These are phyloP conservation scores for Takifugu flavidus DNA, from an alignment of 2,113 vertebrate species.

Conservation along the genomic window DNA sequence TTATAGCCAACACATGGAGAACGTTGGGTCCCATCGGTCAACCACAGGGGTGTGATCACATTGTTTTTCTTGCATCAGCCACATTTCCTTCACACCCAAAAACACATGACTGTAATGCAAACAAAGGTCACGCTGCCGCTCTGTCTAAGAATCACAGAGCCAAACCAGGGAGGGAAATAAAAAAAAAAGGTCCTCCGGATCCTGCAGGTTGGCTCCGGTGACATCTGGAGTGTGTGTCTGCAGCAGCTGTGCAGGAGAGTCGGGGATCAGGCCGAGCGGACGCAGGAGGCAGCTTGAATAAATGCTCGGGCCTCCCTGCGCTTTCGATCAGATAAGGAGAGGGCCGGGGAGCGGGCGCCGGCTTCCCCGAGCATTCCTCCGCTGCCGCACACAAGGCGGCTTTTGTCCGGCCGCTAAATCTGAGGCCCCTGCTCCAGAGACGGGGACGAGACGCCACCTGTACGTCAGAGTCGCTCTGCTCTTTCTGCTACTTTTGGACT, in stretches of 20 bases:
- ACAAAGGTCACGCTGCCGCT: constrained; percentile 29
- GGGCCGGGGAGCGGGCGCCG: constrained; percentile 46
- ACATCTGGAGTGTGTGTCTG: constrained; percentile 17
- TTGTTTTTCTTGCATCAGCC: constrained; percentile 53
- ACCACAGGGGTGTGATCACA: constrained; percentile 46
- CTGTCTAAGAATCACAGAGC: constrained; percentile 6
- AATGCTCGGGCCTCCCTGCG: constrained; percentile 44
- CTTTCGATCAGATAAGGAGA: constrained; percentile 67
- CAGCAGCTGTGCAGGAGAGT: constrained; percentile 29
- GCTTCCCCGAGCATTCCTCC: constrained; percentile 55
- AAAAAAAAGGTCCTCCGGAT: constrained; percentile 7
- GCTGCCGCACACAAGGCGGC: constrained; percentile 44
- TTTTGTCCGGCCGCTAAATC: constrained; percentile 54
- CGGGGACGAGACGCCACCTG: neutral
- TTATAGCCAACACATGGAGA: constrained; percentile 46
- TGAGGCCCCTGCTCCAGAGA: constrained; percentile 17
- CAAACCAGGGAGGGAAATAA: neutral
- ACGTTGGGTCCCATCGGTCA: constrained; percentile 25
- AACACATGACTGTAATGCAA: constrained; percentile 48
- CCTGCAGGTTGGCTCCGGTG: constrained; percentile 4
- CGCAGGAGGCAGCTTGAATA: constrained; percentile 47
- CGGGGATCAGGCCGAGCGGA: constrained; percentile 19
- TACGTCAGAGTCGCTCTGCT: too few relatives aligned
- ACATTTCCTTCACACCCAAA: constrained; percentile 57
- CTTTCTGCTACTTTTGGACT: too few relatives aligned